A percentile compares a stretch with the other conserved stretches of the same genome.
Conservation (phyloP, 2,888 invertebrate species). For the Cheilosia pagana region DNA sequence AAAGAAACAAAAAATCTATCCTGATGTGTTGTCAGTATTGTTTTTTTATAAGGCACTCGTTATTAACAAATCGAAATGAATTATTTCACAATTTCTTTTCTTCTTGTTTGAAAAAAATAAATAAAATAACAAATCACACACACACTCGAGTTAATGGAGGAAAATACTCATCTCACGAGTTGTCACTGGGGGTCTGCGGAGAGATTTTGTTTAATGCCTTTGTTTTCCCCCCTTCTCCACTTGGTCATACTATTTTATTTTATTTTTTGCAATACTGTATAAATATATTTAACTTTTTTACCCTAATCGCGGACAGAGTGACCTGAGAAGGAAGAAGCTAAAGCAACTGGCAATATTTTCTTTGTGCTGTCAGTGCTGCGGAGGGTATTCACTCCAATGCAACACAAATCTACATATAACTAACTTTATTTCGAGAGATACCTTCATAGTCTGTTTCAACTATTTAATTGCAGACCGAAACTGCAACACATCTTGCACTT, state of each 20-base stretch:
- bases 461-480: constrained; percentile 16
- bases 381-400: background rate
- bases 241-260: background rate
- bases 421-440: constrained; percentile 10
- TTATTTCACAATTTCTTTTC: too few species aligned
- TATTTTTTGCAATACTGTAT: constrained; percentile 5
- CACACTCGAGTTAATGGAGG: too few species aligned
- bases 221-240: constrained; percentile 20
- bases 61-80: background rate
- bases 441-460: constrained; percentile 28
- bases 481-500: background rate
- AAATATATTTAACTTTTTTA: constrained; percentile 16
- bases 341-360: background rate
- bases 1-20: background rate
- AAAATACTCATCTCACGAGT: too few species aligned
- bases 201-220: constrained; percentile 12
- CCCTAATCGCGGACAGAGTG: background rate
- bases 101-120: too few species aligned
- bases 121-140: too few species aligned
- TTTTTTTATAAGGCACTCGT: background rate
- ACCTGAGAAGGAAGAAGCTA: constrained; percentile 4
- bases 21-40: background rate
- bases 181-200: too few species aligned
- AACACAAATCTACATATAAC: background rate
- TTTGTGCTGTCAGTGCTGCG: constrained; percentile 3